A percentile compares a stretch with the other conserved stretches of the same genome.
phyloP scores from a whole-genome alignment of 1,140 invertebrate species.

The Pseudomyrmex cubaensis region DNA sequence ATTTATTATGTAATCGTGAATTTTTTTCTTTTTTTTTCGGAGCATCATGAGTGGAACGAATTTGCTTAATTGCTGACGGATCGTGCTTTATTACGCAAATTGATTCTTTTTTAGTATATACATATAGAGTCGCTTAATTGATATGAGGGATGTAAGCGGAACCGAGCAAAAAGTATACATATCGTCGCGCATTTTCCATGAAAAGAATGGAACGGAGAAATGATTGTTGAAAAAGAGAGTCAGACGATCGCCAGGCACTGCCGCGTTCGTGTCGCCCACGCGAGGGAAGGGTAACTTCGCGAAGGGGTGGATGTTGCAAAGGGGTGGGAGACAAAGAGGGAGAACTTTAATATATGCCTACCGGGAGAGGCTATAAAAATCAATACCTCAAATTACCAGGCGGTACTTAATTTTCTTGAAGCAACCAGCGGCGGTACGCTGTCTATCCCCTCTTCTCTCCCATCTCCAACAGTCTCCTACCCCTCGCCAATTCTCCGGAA shows the following conservation, averaged over 20 bases:
- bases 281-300: constrained; percentile 68
- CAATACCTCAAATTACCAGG: constrained; percentile 86
- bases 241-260: constrained; percentile 80
- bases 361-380: constrained; percentile 85
- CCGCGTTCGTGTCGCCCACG: constrained; percentile 79
- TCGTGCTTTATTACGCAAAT: constrained; percentile 57
- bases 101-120: constrained; percentile 40
- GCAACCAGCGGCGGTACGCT: constrained; percentile 72
- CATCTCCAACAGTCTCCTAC: neutral
- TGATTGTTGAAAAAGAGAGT: neutral
- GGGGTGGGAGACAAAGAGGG: constrained; percentile 68
- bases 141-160: constrained; percentile 28
- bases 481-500: constrained; percentile 47
- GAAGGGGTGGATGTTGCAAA: constrained; percentile 73
- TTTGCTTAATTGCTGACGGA: constrained; percentile 56
- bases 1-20: constrained; percentile 34
- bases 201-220: constrained; percentile 12
- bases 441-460: constrained; percentile 48
- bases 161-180: constrained; percentile 26
- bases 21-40: constrained; percentile 1
- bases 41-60: constrained; percentile 30
- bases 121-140: constrained; percentile 43
- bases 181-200: constrained; percentile 49
- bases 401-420: constrained; percentile 85
- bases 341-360: constrained; percentile 84